A percentile compares a stretch with the other conserved stretches of the same genome.
Conservation (phyloP, 1,140 invertebrate genomes). For the Aphis craccivora region DNA sequence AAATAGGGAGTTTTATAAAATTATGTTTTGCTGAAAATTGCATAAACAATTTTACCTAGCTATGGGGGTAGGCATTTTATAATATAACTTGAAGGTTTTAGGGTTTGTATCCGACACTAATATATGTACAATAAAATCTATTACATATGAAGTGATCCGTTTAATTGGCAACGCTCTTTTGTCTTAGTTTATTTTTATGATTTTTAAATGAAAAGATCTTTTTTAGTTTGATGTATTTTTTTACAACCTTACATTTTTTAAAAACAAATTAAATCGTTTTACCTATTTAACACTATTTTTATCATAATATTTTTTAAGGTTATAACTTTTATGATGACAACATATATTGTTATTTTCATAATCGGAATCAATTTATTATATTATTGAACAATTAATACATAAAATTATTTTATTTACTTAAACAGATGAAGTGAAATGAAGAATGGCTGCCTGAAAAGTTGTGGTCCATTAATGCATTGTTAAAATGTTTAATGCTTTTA, state of each 20-base stretch:
- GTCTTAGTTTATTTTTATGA: too few relatives aligned
- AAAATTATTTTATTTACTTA: not conserved
- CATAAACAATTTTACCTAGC: not conserved
- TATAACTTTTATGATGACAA: not conserved
- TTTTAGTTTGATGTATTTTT: not conserved
- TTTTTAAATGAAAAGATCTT: not conserved
- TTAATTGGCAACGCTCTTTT: not conserved
- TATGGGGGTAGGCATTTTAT: not conserved
- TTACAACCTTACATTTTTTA: not conserved
- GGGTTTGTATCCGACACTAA: not conserved
- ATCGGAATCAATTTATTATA: not conserved
- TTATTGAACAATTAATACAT: not conserved
- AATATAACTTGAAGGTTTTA: not conserved
- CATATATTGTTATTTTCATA: not conserved
- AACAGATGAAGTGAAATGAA: not conserved
- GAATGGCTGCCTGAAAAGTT: not conserved
- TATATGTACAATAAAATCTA: too few relatives aligned
- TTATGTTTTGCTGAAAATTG: not conserved
- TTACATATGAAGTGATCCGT: not conserved
- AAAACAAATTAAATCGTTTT: not conserved
- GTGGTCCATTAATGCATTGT: not conserved
- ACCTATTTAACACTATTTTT: not conserved
- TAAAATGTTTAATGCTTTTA: not conserved
- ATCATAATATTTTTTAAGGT: not conserved
- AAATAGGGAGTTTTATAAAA: not conserved